Evolutionary conservation across 2,797 vertebrate genomes (phyloP).

Genomic region (Lutjanus campechanus): DNA sequence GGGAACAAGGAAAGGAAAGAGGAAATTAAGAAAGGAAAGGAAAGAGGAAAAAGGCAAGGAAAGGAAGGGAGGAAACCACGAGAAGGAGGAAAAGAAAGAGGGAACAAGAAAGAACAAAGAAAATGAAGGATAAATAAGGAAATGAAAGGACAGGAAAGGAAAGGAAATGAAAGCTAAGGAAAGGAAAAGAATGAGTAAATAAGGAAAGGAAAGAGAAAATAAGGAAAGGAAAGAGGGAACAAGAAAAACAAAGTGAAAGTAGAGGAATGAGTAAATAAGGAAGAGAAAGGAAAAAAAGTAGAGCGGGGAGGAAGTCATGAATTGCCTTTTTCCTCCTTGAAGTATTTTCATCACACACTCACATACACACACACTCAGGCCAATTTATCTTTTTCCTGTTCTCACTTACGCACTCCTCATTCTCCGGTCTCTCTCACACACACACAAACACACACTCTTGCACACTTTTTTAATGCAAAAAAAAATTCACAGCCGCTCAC

Average conservation of each 20-base stretch:
- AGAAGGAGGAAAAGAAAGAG: neutral
- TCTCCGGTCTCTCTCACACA: conserved; percentile 20
- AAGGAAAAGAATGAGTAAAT: neutral
- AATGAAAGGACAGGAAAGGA: neutral
- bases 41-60: neutral
- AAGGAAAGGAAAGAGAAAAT: neutral
- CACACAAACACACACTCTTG: conserved; percentile 17
- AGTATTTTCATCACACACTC: conserved; percentile 11
- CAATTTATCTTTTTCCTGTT: conserved; percentile 36
- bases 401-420: conserved; percentile 35
- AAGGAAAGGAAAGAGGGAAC: neutral
- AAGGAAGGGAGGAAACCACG: neutral
- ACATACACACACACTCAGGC: neutral
- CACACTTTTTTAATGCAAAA: conserved; percentile 9
- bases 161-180: too few species aligned
- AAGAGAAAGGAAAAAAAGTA: too few species aligned
- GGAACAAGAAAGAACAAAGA: too few species aligned
- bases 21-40: neutral
- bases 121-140: neutral
- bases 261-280: neutral
- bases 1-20: neutral
- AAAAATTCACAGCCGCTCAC: conserved; percentile 44
- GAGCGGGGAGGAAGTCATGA: conserved; percentile 12
- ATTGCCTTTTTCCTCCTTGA: conserved; percentile 27
- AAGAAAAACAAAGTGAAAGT: too few species aligned